Base-by-base conservation (phyloP, 2,797 vertebrate species). In the Molossus molossus region DNA sequence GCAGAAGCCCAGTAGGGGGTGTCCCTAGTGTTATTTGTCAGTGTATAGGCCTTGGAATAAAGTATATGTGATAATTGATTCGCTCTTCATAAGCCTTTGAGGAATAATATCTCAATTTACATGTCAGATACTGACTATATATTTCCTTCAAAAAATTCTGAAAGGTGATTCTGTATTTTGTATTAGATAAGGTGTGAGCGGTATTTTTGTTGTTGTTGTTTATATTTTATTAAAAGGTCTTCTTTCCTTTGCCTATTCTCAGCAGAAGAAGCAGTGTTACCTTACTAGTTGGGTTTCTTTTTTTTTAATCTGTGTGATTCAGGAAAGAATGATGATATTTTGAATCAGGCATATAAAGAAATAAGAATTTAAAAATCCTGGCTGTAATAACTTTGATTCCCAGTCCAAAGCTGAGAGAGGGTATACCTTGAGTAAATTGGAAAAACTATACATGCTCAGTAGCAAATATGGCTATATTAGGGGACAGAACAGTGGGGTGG, bases 1-100 rank as follows among this genome's bases (percentile, higher is more conserved):
- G 89, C 85, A 97, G 94, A 95, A 94, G 84, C 94, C 85, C 93
- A 96, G 60, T 85, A 0, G 37, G 92, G 96, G 97, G 83, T 95
- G 91, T 70, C 92, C 89, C 45, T 58, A 87, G 33, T 58, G 53
- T 97, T 98, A 96, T 94, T 96, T 97, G 96, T 96, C 21, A 97
- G 90, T 97, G 97, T 98, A 97, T 95, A 97, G 96, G 91, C 87
- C 97, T 84, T 72, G 92, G 94, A 97, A 97, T 98, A 97, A 97
- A 97, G 94, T 84, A 6, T 94, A 98, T 96, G 98, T 98, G 98
- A 98, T 98, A 98, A 98, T 98, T 98, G 97, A 95, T 97, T 98
- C 98, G 97, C 82, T 97, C 90, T 94, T 97, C 70, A 81, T 96
- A 95, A 96, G 96, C 83, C 95, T 98, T 98, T 98, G 98, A 98